These are phyloP conservation scores for Laothoe populi DNA, from an alignment of 2,888 invertebrate species.

Conservation along the genomic window DNA sequence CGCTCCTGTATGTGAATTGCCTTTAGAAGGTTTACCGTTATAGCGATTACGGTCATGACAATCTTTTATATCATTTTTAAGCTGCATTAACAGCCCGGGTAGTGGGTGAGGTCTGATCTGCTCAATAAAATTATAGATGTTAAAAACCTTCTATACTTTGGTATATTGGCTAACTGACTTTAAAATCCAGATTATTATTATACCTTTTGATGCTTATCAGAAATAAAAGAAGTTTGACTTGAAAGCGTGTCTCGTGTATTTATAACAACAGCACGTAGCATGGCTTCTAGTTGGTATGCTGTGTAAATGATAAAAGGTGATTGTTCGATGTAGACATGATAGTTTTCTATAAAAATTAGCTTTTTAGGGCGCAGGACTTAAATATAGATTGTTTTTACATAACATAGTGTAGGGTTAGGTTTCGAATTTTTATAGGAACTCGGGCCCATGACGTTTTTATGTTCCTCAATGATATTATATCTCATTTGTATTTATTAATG, in stretches of 20 bases:
- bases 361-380: constrained; percentile 70
- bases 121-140: no score
- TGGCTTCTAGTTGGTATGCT: constrained; percentile 15
- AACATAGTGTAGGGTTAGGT: constrained; percentile 51
- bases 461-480: constrained; percentile 56
- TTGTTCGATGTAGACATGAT: constrained; percentile 35
- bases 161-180: no score
- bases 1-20: no score
- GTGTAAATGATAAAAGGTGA: not conserved
- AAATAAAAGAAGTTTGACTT: constrained; percentile 16
- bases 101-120: no score
- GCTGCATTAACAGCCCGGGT: no score
- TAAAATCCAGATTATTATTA: not conserved
- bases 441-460: constrained; percentile 83
- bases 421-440: constrained; percentile 76
- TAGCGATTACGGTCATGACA: no score
- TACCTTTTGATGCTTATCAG: not conserved
- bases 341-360: constrained; percentile 76
- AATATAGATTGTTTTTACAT: constrained; percentile 71
- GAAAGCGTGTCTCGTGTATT: constrained; percentile 9
- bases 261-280: constrained; percentile 19
- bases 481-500: constrained; percentile 43
- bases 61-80: no score
- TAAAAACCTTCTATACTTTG: no score
- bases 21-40: no score